These are phyloP conservation scores for Camponotus fellah DNA, from an alignment of 2,888 invertebrate species.

Conservation along the genomic window DNA sequence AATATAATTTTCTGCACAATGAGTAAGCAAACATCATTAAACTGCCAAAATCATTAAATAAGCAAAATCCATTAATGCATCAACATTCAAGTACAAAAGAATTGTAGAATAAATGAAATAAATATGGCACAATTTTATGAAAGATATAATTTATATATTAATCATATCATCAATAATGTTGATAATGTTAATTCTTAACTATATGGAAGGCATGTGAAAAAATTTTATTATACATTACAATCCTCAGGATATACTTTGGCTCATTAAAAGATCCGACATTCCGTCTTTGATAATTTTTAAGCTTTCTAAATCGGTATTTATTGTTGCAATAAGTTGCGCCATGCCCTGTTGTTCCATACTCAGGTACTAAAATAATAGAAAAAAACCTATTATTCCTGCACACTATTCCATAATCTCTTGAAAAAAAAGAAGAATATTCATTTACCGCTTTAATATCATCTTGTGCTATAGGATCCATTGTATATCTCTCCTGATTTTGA, in stretches of 20 bases:
- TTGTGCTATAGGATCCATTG: slow-evolving; percentile 90
- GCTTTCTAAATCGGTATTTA: slow-evolving; percentile 93
- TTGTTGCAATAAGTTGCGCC: slow-evolving; percentile 93
- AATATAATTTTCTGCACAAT: slow-evolving; percentile 44
- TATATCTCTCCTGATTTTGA: slow-evolving; percentile 91
- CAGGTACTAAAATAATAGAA: slow-evolving; percentile 89
- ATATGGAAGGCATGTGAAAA: slow-evolving; percentile 23
- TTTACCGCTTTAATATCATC: slow-evolving; percentile 88
- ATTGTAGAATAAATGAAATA: slow-evolving; percentile 38
- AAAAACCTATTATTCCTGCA: not conserved
- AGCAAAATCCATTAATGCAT: not conserved
- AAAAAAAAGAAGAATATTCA: slow-evolving; percentile 28
- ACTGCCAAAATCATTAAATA: slow-evolving; percentile 8
- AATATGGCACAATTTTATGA: slow-evolving; percentile 26
- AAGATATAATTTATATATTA: slow-evolving; percentile 28
- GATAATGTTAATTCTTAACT: slow-evolving; percentile 16
- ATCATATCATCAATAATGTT: slow-evolving; percentile 12
- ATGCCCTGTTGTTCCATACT: slow-evolving; percentile 96
- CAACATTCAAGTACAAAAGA: slow-evolving; percentile 49
- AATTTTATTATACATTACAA: slow-evolving; percentile 58
- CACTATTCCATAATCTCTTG: not conserved
- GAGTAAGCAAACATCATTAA: slow-evolving; percentile 43
- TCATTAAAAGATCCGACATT: slow-evolving; percentile 88
- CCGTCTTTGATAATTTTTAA: slow-evolving; percentile 93
- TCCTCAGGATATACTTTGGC: slow-evolving; percentile 80